Conservation (phyloP, 2,113 vertebrate species). For the Athene cunicularia region DNA sequence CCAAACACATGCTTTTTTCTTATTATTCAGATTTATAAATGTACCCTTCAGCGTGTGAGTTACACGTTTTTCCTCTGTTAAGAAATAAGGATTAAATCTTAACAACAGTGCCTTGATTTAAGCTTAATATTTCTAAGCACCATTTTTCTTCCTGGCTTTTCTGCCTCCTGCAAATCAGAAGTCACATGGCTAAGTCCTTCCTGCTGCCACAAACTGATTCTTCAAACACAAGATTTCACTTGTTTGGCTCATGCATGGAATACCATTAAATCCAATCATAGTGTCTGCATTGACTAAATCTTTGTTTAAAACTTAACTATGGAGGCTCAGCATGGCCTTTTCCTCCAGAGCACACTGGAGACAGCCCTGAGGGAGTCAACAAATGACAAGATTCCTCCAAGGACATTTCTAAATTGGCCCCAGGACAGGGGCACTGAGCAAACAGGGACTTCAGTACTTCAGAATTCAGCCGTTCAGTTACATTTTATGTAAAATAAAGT, state of each 20-base stretch:
- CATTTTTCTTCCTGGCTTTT: not conserved
- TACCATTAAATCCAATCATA: conserved; percentile 14
- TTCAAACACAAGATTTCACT: not conserved
- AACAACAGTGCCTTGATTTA: not conserved
- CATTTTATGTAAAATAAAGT: not conserved
- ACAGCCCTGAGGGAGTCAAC: not conserved
- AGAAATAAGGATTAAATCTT: not conserved
- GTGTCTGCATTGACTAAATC: not conserved
- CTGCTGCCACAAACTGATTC: not conserved
- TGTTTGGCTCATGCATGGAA: not conserved
- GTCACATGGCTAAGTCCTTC: conserved; percentile 9
- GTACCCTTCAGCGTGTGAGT: not conserved
- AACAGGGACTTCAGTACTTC: not conserved
- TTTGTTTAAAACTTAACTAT: not conserved
- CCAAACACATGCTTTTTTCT: not conserved
- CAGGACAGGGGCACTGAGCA: not conserved
- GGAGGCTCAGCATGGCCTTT: not conserved
- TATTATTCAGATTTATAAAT: conserved; percentile 6
- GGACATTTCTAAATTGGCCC: not conserved
- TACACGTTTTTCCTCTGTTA: not conserved
- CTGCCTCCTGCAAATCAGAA: not conserved
- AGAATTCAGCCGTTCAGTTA: not conserved
- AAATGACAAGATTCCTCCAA: not conserved
- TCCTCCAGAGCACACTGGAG: not conserved
- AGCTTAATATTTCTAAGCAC: not conserved